Conservation (phyloP, 2,888 invertebrate species). For the Mesoligia furuncula region DNA sequence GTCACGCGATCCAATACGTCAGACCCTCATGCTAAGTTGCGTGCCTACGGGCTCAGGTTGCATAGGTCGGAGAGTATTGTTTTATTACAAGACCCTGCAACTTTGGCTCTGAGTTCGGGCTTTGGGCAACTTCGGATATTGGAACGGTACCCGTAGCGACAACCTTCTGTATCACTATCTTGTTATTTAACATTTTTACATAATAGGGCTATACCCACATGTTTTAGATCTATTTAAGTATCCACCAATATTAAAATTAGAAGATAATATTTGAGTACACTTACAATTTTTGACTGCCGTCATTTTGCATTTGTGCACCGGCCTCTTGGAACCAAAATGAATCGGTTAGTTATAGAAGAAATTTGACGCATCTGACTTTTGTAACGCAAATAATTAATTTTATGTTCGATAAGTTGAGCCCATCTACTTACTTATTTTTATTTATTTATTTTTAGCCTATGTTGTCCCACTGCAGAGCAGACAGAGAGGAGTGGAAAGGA, state of each 20-base stretch:
- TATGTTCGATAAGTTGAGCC: too few species aligned
- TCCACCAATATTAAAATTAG: neutral
- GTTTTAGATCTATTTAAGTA: neutral
- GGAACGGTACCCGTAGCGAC: neutral
- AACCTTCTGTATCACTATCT: neutral
- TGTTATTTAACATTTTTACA: neutral
- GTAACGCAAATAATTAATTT: neutral
- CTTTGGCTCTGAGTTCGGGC: neutral
- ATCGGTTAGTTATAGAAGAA: neutral
- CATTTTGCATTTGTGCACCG: neutral
- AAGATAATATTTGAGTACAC: neutral
- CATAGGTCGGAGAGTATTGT: slow-evolving; percentile 76
- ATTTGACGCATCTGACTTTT: neutral
- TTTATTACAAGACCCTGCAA: slow-evolving; percentile 1
- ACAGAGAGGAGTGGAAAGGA: too few species aligned
- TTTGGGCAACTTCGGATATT: too few species aligned
- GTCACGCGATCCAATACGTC: slow-evolving; percentile 74
- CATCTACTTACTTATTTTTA: too few species aligned
- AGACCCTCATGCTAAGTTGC: slow-evolving; percentile 76
- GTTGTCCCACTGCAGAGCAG: too few species aligned
- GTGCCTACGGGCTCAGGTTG: slow-evolving; percentile 74
- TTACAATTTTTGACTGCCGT: neutral
- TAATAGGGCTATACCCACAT: too few species aligned
- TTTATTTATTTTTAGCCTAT: too few species aligned
- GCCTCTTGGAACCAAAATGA: neutral